Conservation (phyloP, 1,140 invertebrate species). For the Tetramorium parvispinum region DNA sequence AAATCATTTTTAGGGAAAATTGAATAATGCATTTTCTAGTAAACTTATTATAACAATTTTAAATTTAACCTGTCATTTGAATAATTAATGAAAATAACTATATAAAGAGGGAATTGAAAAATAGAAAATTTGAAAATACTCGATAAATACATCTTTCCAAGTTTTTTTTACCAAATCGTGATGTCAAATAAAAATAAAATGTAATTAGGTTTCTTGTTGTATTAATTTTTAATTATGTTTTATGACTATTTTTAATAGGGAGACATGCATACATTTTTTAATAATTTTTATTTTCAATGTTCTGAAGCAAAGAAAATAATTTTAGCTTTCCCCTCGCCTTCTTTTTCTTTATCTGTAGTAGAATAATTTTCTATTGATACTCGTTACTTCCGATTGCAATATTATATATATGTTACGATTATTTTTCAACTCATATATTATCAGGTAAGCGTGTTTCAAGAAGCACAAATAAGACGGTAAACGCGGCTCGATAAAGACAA, state of each 20-base stretch:
- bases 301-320: background rate
- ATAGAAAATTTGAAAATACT: background rate
- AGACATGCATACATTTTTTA: too few relatives aligned
- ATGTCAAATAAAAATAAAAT: background rate
- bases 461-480: conserved; percentile 1
- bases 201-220: background rate
- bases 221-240: background rate
- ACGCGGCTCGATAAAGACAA: conserved; percentile 9
- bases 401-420: background rate
- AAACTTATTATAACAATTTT: background rate
- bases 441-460: background rate
- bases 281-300: background rate
- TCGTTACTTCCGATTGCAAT: background rate
- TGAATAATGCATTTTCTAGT: background rate
- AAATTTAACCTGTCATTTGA: background rate
- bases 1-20: background rate
- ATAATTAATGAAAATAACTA: background rate
- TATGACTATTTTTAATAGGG: too few relatives aligned
- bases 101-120: background rate
- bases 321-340: background rate
- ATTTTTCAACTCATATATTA: conserved; percentile 9
- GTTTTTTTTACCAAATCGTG: background rate
- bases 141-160: background rate
- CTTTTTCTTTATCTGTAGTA: background rate
- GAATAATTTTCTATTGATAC: background rate